Evolutionary conservation across 2,888 invertebrate species (phyloP), one percentile per base, ranked within the genome.

Genomic region (Pachymerium ferrugineum): DNA sequence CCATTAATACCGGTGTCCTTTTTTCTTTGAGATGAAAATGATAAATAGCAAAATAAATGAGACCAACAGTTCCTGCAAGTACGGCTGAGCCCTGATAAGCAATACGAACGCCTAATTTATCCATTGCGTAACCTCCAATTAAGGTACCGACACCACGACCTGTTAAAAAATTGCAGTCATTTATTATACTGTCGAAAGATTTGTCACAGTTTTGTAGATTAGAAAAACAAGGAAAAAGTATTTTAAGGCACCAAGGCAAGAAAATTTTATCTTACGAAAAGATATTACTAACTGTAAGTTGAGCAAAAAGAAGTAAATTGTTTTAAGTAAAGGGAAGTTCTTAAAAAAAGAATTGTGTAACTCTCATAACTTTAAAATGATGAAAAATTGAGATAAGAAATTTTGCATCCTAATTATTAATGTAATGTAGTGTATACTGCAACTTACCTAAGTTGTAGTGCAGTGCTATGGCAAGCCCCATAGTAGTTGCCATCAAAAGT

Each of bases 121-220:
- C 72, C 76, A 76, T 76, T 12, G 74, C 31, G 29, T 70, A 74
- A 28, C 76, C 76, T 38, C 76, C 76, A 25, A 62, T 31, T 30
- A 76, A 62, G 14, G 73, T 74, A 28, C 76, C 76, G 19, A 76
- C 69, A 5, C 76, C 76, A 28, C 76, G 62, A 67, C 76, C 76
- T 76, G 69, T 69, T 69, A 31, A 69, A 16, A 10, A 69, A 69
- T 69, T 69, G 22, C n/a, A n/a, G n/a, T n/a, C n/a, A n/a, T n/a
- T n/a, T n/a, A n/a, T n/a, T n/a, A n/a, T n/a, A n/a, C n/a, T n/a
- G n/a, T n/a, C n/a, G n/a, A n/a, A n/a, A n/a, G n/a, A n/a, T n/a
- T n/a, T n/a, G n/a, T n/a, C n/a, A n/a, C n/a, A n/a, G n/a, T n/a
- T n/a, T n/a, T n/a, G n/a, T n/a, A n/a, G n/a, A n/a, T n/a, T n/a